Percentiles rank a stretch among this genome's conserved stretches.
Conservation (phyloP, 1,140 invertebrate species). For the Acyrthosiphon pisum region DNA sequence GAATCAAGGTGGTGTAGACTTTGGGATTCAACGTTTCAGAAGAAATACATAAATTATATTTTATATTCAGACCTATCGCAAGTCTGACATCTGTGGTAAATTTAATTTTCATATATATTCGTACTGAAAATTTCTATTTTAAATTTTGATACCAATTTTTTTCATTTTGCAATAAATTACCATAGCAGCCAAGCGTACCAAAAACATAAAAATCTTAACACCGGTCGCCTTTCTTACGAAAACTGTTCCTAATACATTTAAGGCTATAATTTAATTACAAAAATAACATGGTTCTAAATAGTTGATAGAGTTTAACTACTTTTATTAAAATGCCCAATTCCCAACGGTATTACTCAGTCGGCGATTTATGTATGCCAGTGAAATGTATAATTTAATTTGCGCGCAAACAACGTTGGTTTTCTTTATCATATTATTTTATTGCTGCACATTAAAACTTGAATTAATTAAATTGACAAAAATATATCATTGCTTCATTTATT, state of each 20-base stretch:
- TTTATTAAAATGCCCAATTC: neutral
- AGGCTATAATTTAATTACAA: neutral
- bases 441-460: neutral
- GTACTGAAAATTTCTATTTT: neutral
- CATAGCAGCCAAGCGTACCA: neutral
- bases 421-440: constrained; percentile 11
- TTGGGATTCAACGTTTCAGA: neutral
- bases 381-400: constrained; percentile 19
- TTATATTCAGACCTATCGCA: neutral
- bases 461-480: constrained; percentile 9
- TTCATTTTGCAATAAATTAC: neutral
- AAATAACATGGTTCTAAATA: neutral
- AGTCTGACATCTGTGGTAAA: neutral
- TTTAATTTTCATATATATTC: neutral
- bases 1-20: neutral
- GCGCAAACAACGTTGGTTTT: neutral
- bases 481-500: neutral
- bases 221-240: neutral
- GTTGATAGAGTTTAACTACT: constrained; percentile 21
- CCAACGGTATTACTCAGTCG: neutral
- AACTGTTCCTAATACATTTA: neutral
- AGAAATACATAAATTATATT: neutral
- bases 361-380: neutral
- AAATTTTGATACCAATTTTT: neutral
- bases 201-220: neutral